Evolutionary conservation across 2,113 vertebrate species (phyloP).

Genomic region (Parotia lawesii): DNA sequence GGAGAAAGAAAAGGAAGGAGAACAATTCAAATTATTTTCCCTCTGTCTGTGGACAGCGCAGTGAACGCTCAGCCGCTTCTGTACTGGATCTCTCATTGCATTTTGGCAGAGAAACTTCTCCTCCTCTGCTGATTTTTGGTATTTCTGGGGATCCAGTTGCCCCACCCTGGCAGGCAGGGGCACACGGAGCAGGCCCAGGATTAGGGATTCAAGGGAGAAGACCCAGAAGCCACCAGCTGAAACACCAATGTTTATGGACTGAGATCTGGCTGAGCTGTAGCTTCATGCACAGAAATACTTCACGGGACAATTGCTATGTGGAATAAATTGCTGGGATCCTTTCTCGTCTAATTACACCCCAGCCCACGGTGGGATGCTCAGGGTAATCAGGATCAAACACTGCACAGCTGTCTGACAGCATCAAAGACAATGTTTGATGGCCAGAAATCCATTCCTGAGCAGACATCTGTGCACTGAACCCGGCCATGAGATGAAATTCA

Average conservation of each 20-base stretch:
- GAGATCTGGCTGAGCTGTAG: background rate
- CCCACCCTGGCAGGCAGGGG: background rate
- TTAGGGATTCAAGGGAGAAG: background rate
- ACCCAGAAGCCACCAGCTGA: background rate
- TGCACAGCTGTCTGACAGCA: conserved; percentile 22
- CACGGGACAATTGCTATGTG: background rate
- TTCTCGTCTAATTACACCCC: conserved; percentile 4
- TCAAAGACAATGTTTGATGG: conserved; percentile 43
- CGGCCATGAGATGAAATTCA: background rate
- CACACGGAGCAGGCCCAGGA: background rate
- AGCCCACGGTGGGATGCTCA: background rate
- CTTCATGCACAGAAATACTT: background rate
- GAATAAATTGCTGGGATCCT: background rate
- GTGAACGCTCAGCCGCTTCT: background rate
- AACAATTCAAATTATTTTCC: background rate
- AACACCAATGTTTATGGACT: background rate
- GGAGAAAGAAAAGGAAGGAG: background rate
- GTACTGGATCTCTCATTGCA: background rate
- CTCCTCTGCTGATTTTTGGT: background rate
- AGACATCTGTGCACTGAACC: conserved; percentile 27
- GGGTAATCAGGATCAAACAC: conserved; percentile 25
- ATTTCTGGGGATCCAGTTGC: background rate
- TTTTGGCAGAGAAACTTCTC: background rate
- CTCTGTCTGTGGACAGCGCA: background rate
- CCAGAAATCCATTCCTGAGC: conserved; percentile 24